Evolutionary conservation across 2,888 invertebrate genomes (phyloP), one percentile per base, ranked within the genome.

Genomic region (Mythimna impura): DNA sequence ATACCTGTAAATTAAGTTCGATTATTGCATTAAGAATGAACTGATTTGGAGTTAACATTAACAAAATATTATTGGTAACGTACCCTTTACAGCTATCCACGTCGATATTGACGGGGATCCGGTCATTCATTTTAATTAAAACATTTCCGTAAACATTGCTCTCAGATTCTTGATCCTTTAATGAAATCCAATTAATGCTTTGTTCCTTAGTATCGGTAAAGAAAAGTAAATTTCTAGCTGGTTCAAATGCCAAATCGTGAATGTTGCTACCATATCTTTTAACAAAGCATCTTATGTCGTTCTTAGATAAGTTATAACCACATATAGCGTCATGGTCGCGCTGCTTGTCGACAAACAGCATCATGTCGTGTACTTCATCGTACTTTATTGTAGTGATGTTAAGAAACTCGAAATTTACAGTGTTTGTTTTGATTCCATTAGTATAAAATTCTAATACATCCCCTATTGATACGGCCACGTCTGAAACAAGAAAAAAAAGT

Each of bases 31-130:
- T n/a, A 3, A 7, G 66, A 40, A 67, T 54, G 30, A 30, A 69
- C 1, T 43, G 17, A 43, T 22, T 17, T 43, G 3, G 1, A 25
- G 14, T 43, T 43, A 25, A 43, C 9, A 14, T 34, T 10, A 12
- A 4, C n/a, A 60, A 8, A n/a, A 60, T 36, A 43, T 43, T 9
- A 17, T 22, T 47, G 47, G 17, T 22, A 78, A 89, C 94, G 92
- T 94, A 98, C 97, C 97, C 97, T 86, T 97, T 96, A 92, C 99
- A 99, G 82, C 97, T 97, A 91, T 98, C 98, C 3, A 98, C 97
- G 1, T 97, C 97, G 77, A 99, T 97, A 63, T 97, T 98, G 85
- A 97, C 96, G 0, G 98, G 98, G 34, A 96, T 96, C 89, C 97
- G 97, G 75, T 97, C 94, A 40, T 94, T 90, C 91, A 96, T 89